Percentiles rank a stretch among this genome's conserved stretches.
phyloP scores from a whole-genome alignment of 2,113 vertebrate genomes.

The Picathartes gymnocephalus region DNA sequence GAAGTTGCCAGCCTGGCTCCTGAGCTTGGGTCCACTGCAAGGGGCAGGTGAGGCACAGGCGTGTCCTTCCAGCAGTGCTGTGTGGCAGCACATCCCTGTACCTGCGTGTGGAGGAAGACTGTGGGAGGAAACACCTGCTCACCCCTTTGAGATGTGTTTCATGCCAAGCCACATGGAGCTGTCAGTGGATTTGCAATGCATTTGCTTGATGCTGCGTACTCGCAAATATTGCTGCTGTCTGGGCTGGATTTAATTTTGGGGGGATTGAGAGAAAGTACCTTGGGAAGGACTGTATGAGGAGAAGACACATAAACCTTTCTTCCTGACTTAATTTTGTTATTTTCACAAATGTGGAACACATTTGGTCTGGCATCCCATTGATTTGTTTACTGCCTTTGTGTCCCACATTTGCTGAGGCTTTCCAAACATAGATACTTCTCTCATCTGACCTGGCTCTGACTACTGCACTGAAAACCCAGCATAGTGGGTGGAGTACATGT shows the following conservation, averaged over 20 bases:
- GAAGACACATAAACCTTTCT: conserved; percentile 52
- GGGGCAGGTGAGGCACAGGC: fast-evolving
- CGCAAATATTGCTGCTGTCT: conserved; percentile 10
- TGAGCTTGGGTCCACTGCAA: background rate
- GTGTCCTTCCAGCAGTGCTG: fast-evolving
- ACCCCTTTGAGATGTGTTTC: fast-evolving
- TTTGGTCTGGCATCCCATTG: conserved; percentile 44
- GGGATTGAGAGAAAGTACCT: conserved; percentile 9
- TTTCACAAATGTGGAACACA: conserved; percentile 48
- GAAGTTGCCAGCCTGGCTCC: background rate
- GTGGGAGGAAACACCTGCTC: background rate
- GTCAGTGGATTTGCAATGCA: background rate
- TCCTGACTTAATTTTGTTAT: conserved; percentile 21
- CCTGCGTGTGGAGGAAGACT: fast-evolving
- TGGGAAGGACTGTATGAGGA: conserved; percentile 11
- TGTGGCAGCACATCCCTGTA: background rate
- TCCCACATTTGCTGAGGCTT: conserved; percentile 11
- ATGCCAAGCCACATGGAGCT: background rate
- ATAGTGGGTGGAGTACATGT: background rate
- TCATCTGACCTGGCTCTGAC: conserved; percentile 37
- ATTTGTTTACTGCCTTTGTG: conserved; percentile 57
- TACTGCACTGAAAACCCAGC: background rate
- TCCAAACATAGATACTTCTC: conserved; percentile 20
- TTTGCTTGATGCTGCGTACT: background rate
- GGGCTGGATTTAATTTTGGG: conserved; percentile 1